Evolutionary conservation across 2,113 vertebrate genomes (phyloP).

Genomic region (Oenanthe oenanthe): DNA sequence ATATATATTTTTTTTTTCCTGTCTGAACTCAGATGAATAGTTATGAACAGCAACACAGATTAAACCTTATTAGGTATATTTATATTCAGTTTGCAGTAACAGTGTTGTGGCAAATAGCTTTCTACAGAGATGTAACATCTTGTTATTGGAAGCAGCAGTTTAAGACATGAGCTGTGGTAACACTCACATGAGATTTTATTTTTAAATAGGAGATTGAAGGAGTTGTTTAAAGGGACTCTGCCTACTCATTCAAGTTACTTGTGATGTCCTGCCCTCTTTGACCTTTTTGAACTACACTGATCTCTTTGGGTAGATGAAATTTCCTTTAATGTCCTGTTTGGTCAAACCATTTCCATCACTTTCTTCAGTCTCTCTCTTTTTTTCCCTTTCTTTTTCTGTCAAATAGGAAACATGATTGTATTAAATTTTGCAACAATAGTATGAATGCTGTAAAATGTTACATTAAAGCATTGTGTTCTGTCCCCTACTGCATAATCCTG

Average conservation of each 20-base stretch:
- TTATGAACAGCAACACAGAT: conserved; percentile 79
- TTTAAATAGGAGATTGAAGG: conserved; percentile 43
- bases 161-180: conserved; percentile 23
- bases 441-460: neutral
- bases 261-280: neutral
- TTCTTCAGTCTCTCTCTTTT: neutral
- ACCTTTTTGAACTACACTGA: neutral
- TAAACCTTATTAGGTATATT: conserved; percentile 78
- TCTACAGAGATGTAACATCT: conserved; percentile 44
- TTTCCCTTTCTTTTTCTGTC: neutral
- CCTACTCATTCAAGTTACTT: neutral
- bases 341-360: neutral
- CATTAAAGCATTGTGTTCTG: neutral
- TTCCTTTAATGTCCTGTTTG: neutral
- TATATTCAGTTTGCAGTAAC: conserved; percentile 78
- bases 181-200: conserved; percentile 40
- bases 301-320: neutral
- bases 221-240: conserved; percentile 7
- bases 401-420: neutral
- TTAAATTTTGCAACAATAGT: neutral
- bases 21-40: conserved; percentile 81
- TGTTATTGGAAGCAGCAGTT: conserved; percentile 44
- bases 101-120: conserved; percentile 67
- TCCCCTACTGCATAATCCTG: neutral
- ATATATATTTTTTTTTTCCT: conserved; percentile 72